Evolutionary conservation across 1,140 invertebrate genomes (phyloP).

Genomic region (Neuroterus valhalla): DNA sequence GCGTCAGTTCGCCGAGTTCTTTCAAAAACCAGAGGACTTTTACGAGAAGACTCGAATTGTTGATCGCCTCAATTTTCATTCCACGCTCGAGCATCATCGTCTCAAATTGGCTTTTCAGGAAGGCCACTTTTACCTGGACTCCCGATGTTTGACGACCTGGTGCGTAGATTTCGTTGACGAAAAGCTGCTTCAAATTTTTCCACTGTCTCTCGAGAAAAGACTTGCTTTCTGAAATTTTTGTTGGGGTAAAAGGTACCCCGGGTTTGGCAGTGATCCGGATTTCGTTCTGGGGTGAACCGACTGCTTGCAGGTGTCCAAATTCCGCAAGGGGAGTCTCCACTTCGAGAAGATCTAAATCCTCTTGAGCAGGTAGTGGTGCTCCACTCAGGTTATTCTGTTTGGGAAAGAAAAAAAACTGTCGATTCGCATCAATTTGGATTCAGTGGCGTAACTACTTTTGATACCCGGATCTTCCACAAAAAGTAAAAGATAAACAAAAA

Average conservation of each 20-base stretch:
- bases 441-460: too few species aligned
- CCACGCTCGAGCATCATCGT: conserved; percentile 54
- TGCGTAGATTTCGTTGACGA: conserved; percentile 63
- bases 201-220: conserved; percentile 57
- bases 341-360: conserved; percentile 54
- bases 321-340: background rate
- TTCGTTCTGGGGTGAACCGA: conserved; percentile 9
- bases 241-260: background rate
- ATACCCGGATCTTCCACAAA: too few species aligned
- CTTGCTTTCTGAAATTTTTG: background rate
- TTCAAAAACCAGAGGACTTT: conserved; percentile 63
- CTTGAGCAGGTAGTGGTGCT: conserved; percentile 47
- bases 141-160: conserved; percentile 43
- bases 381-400: conserved; percentile 41
- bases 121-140: conserved; percentile 53
- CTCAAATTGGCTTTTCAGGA: conserved; percentile 57
- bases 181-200: conserved; percentile 60
- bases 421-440: too few species aligned
- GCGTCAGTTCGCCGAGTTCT: conserved; percentile 57
- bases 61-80: conserved; percentile 34
- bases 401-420: too few species aligned
- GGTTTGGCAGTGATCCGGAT: background rate
- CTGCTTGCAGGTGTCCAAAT: conserved; percentile 7
- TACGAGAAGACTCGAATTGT: conserved; percentile 38
- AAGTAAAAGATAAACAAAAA: too few species aligned